Conservation (phyloP, 1,140 invertebrate species). For the Calephelis virginiensis region DNA sequence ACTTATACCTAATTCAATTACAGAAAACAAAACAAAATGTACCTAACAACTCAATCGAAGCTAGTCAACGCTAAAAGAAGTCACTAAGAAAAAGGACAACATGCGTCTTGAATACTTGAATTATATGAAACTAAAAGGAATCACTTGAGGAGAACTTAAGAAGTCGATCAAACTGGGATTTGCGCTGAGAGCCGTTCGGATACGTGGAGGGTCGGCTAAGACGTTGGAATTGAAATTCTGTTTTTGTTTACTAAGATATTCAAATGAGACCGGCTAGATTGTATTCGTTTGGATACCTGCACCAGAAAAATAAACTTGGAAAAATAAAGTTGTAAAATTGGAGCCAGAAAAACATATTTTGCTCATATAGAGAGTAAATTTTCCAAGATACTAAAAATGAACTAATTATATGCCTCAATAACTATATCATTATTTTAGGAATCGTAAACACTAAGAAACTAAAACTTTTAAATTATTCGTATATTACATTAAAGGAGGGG, state of each 20-base stretch:
- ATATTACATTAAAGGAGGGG: too few relatives aligned
- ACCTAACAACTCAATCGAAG: too few relatives aligned
- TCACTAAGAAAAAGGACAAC: constrained; percentile 31
- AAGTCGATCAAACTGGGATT: constrained; percentile 72
- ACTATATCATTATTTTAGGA: too few relatives aligned
- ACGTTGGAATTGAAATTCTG: constrained; percentile 62
- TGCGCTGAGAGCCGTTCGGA: constrained; percentile 50
- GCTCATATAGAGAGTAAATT: too few relatives aligned
- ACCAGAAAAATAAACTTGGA: constrained; percentile 3
- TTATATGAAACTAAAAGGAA: constrained; percentile 51
- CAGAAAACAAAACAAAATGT: constrained; percentile 13
- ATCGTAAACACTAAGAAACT: too few relatives aligned
- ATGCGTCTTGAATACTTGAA: constrained; percentile 44
- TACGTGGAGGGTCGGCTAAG: constrained; percentile 49
- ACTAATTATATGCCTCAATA: too few relatives aligned
- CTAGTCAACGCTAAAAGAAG: too few relatives aligned
- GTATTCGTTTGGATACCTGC: not conserved
- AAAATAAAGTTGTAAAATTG: not conserved
- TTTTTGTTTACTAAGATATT: constrained; percentile 60
- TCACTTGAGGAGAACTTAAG: constrained; percentile 51
- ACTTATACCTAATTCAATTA: too few relatives aligned
- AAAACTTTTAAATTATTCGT: too few relatives aligned
- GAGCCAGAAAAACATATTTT: too few relatives aligned
- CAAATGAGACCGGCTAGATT: constrained; percentile 35
- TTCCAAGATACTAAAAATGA: too few relatives aligned